These are phyloP conservation scores for Palloptera scutellata DNA, from an alignment of 2,888 invertebrate genomes.

Conservation along the genomic window DNA sequence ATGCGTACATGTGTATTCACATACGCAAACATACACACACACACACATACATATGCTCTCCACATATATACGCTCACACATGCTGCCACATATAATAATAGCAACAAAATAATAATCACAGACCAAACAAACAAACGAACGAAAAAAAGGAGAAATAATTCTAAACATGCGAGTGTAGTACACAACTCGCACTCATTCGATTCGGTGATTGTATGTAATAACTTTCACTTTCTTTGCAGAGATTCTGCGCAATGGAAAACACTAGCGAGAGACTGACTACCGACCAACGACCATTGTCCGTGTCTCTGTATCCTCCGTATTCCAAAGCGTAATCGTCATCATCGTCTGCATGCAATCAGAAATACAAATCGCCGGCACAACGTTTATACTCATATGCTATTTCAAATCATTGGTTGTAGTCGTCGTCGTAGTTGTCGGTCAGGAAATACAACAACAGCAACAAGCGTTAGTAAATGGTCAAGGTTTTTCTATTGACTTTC, in stretches of 20 bases:
- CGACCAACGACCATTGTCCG: too few species aligned
- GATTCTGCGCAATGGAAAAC: slow-evolving; percentile 27
- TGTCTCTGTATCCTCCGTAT: too few species aligned
- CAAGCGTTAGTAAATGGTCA: slow-evolving; percentile 53
- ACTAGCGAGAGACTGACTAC: background rate
- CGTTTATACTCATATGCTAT: background rate
- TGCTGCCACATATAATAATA: slow-evolving; percentile 23
- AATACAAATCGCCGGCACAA: slow-evolving; percentile 22
- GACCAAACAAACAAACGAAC: background rate
- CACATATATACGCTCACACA: slow-evolving; percentile 13
- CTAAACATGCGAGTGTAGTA: too few species aligned
- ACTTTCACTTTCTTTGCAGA: slow-evolving; percentile 25
- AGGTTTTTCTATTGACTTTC: slow-evolving; percentile 62
- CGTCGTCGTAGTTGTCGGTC: too few species aligned
- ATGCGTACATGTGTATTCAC: slow-evolving; percentile 6
- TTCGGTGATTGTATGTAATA: slow-evolving; percentile 7
- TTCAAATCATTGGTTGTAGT: slow-evolving; percentile 36
- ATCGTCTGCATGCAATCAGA: slow-evolving; percentile 17
- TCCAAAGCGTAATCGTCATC: too few species aligned
- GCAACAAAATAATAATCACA: slow-evolving; percentile 14
- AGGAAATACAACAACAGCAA: too few species aligned
- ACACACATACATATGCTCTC: slow-evolving; percentile 6
- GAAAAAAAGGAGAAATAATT: too few species aligned
- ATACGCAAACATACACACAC: slow-evolving; percentile 5
- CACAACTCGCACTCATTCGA: slow-evolving; percentile 1